Base-by-base conservation (phyloP, 2,888 invertebrate genomes). In the Chrysolina haemoptera region DNA sequence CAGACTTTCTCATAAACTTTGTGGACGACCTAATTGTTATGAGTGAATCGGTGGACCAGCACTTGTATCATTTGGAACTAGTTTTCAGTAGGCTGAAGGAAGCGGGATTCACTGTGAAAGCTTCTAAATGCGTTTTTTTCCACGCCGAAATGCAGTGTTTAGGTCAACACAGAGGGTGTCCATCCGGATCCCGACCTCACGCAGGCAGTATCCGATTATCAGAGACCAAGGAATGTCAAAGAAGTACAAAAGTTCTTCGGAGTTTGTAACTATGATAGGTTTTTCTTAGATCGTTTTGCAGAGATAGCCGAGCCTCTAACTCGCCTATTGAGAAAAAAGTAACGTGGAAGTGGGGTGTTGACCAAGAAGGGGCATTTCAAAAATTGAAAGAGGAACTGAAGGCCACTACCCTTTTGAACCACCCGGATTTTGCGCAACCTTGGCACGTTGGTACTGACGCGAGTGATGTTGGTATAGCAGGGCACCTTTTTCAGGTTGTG, bases 61-160 rank as follows among this genome's bases (percentile, higher is more conserved):
- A n/a, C n/a, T n/a, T n/a, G n/a, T n/a, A n/a, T n/a, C 3, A 41
- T 11, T 41, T 3, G 41, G 41, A 41, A 41, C 11, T 41, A 2
- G 1, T 41, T 1, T 41, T 41, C 4, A 3, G 11, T 11, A 41
- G 41, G 41, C 11, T 41, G 41, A 41, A 41, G 11, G 11, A 8
- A 41, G 4, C 41, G 8, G 41, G 41, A 10, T 41, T 41, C 41
- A 41, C 41, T 10, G 41, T 59, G 20, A 59, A 27, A 11, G 59
- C 16, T 16, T 20, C 59, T 20, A 59, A 59, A 18, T 59, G 20
- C 18, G 18, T 22, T n/a, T 59, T 59, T 18, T 59, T 59, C 11
- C 59, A 59, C 8, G 27, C 59, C 18, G 59, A 59, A 59, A 59
- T 59, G 59, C 59, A 18, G 59, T 59, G n/a, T 3, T 20, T 59